A percentile compares a stretch with the other conserved stretches of the same genome.
phyloP scores from a whole-genome alignment of 2,113 vertebrate genomes.

The Thamnophis sirtalis region DNA sequence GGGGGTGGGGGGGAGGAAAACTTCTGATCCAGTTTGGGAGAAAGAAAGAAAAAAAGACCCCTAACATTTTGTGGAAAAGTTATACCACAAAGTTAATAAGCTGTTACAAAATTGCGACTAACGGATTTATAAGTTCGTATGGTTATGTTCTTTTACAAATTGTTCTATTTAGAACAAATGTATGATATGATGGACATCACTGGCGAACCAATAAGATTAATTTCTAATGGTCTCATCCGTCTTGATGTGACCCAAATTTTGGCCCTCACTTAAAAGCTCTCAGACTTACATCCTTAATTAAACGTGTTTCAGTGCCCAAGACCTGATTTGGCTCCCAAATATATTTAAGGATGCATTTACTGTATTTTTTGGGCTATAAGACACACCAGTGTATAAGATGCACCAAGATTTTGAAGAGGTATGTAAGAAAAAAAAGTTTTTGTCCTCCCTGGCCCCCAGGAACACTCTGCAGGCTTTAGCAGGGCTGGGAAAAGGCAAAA shows the following conservation, averaged over 20 bases:
- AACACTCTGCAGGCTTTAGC: too few species aligned
- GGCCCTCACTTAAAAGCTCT: not conserved
- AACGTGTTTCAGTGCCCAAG: too few species aligned
- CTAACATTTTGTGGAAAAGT: not conserved
- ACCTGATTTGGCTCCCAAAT: not conserved
- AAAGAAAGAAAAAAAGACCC: not conserved
- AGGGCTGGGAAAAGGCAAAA: too few species aligned
- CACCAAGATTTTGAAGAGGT: too few species aligned
- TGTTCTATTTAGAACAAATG: not conserved
- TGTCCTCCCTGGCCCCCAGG: too few species aligned
- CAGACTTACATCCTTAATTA: not conserved
- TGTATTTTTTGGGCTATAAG: too few species aligned
- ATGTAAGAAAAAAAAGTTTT: too few species aligned
- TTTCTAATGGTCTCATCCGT: not conserved
- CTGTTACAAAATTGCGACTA: not conserved
- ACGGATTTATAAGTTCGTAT: not conserved
- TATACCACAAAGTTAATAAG: not conserved
- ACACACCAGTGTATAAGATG: too few species aligned
- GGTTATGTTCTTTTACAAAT: not conserved
- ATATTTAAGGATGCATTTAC: not conserved
- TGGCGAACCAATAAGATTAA: not conserved
- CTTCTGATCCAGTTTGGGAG: not conserved
- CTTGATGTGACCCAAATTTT: not conserved
- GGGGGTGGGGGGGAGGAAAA: too few species aligned
- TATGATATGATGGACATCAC: not conserved